A percentile compares a stretch with the other conserved stretches of the same genome.
These are phyloP conservation scores for Tokudaia tokunoshimensis DNA, from an alignment of 2,797 vertebrate species.

Conservation along the genomic window DNA sequence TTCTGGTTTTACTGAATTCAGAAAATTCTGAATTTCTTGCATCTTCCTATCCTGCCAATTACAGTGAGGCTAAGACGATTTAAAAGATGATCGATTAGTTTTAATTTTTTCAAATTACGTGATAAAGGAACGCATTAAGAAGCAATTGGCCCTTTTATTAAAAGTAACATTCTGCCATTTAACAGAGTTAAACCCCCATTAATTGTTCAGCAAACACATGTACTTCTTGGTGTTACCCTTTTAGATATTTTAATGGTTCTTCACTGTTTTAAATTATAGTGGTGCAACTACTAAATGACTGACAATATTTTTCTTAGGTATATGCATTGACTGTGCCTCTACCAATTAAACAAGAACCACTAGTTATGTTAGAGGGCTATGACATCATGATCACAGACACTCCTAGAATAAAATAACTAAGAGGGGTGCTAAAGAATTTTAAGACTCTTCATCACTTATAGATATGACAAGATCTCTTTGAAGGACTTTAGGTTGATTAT, in stretches of 20 bases:
- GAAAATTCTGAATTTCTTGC: slow-evolving; percentile 42
- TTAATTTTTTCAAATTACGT: slow-evolving; percentile 66
- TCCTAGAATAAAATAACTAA: slow-evolving; percentile 12
- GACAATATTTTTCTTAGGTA: neutral
- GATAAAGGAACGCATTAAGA: slow-evolving; percentile 52
- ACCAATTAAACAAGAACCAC: neutral
- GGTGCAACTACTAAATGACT: neutral
- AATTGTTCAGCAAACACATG: slow-evolving; percentile 68
- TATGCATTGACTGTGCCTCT: neutral
- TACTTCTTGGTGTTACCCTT: slow-evolving; percentile 18
- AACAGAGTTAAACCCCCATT: slow-evolving; percentile 22
- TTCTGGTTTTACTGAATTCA: slow-evolving; percentile 56
- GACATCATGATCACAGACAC: slow-evolving; percentile 4
- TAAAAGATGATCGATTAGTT: slow-evolving; percentile 60
- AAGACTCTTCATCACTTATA: neutral
- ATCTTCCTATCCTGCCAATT: slow-evolving; percentile 7
- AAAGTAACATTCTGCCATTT: slow-evolving; percentile 46
- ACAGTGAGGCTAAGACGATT: neutral
- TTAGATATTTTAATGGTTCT: slow-evolving; percentile 61
- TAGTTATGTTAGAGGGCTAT: neutral
- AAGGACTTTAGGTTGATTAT: neutral
- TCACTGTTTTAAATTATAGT: slow-evolving; percentile 35
- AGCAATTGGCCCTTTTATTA: slow-evolving; percentile 47
- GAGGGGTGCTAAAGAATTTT: neutral
- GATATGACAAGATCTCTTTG: neutral